Base-by-base conservation (phyloP, 2,888 invertebrate genomes). In the Dicroscelio sp. region DNA sequence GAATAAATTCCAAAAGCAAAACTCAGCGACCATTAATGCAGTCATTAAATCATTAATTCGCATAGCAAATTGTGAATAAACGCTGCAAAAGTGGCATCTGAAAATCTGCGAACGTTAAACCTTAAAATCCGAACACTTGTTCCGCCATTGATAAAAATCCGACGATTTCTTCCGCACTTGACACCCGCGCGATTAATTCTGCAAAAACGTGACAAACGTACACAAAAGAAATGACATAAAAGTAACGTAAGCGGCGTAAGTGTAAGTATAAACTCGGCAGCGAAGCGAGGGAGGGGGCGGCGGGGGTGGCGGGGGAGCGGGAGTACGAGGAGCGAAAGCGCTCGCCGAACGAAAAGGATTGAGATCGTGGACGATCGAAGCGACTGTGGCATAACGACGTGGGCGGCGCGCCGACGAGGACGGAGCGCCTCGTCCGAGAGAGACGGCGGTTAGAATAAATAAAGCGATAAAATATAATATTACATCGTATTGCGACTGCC, bases 391-490 rank as follows among this genome's bases (percentile, higher is more conserved):
- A 93, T 94, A 94, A 94, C 94, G 94, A 94, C 94, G 94, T 94
- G 94, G 94, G 94, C 94, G 94, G 94, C 92, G 92, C 94, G 94
- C 95, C 92, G 93, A 92, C 93, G 92, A 94, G 94, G 95, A 91
- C 78, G 78, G 86, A 86, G 69, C 69, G 88, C 43, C n/a, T 84
- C 75, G 65, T 73, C 48, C 58, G 86, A 89, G 20, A 83, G 91
- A 91, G 91, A 91, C 48, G 93, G 95, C 96, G 95, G 96, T 96
- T 96, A 96, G 96, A 96, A 96, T 96, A 96, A 96, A 96, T 96
- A 96, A 96, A 96, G 96, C 96, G 96, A 96, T 96, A 96, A 96
- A 96, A 96, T 96, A 96, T 96, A 96, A 96, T 96, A 96, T 96
- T 96, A 96, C 96, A 96, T 96, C 95, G 96, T 96, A 96, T 95